Evolutionary conservation across 2,888 invertebrate genomes (phyloP).

Genomic region (Taenaris catops): DNA sequence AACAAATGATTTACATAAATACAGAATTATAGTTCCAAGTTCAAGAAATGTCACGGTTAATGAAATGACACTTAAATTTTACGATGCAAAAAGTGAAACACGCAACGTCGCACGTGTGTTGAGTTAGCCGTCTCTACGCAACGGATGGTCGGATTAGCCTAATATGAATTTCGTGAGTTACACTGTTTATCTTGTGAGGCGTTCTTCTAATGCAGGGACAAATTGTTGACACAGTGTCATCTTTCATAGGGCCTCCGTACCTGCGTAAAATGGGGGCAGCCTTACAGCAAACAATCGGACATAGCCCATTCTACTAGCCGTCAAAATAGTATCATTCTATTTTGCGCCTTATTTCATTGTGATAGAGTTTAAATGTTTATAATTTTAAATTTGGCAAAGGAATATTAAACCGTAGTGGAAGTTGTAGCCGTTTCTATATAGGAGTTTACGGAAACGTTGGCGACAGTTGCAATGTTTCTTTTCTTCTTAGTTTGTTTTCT

Average conservation of each 20-base stretch:
- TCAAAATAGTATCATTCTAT: slow-evolving; percentile 21
- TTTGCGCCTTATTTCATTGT: slow-evolving; percentile 30
- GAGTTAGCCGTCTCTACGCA: slow-evolving; percentile 52
- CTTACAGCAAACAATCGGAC: slow-evolving; percentile 31
- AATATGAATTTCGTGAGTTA: slow-evolving; percentile 70
- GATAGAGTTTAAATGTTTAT: slow-evolving; percentile 21
- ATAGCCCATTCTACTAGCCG: slow-evolving; percentile 23
- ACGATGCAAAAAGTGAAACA: slow-evolving; percentile 57
- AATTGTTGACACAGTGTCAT: slow-evolving; percentile 75
- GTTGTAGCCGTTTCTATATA: slow-evolving; percentile 44
- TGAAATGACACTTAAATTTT: slow-evolving; percentile 70
- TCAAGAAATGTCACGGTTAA: slow-evolving; percentile 48
- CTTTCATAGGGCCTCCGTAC: slow-evolving; percentile 67
- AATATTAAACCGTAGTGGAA: slow-evolving; percentile 33
- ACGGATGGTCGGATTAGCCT: slow-evolving; percentile 71
- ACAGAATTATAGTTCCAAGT: slow-evolving; percentile 13
- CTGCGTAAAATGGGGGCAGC: slow-evolving; percentile 50
- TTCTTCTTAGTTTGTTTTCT: slow-evolving; percentile 51
- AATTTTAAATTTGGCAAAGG: slow-evolving; percentile 20
- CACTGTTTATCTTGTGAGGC: slow-evolving; percentile 66
- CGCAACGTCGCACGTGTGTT: slow-evolving; percentile 48
- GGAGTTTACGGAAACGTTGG: slow-evolving; percentile 55
- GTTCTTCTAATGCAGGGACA: slow-evolving; percentile 64
- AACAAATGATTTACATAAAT: slow-evolving; percentile 1
- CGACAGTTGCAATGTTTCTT: slow-evolving; percentile 53